phyloP scores from a whole-genome alignment of 2,113 vertebrate genomes.

The Cephalopterus ornatus region DNA sequence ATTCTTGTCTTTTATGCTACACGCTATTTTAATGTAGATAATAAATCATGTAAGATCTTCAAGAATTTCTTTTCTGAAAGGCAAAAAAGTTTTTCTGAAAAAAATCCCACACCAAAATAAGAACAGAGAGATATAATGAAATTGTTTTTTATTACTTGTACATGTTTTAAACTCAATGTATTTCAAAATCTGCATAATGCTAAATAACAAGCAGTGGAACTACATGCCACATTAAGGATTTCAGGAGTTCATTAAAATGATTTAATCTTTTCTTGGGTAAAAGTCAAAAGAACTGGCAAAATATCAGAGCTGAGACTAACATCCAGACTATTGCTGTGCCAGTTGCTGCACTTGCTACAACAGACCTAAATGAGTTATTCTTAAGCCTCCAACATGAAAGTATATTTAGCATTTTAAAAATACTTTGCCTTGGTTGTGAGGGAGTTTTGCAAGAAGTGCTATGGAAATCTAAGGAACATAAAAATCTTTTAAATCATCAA shows the following conservation, averaged over 20 bases:
- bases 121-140: background rate
- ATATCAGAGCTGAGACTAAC: conserved; percentile 3
- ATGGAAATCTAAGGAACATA: background rate
- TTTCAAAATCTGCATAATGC: background rate
- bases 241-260: background rate
- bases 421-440: background rate
- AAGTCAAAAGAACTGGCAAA: conserved; percentile 20
- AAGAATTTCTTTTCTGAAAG: background rate
- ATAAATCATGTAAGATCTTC: background rate
- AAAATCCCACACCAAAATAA: background rate
- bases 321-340: background rate
- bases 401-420: conserved; percentile 32
- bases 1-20: background rate
- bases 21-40: background rate
- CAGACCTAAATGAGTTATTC: conserved; percentile 16
- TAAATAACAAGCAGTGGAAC: background rate
- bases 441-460: background rate
- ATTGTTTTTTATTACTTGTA: background rate
- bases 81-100: background rate
- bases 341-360: conserved; percentile 15
- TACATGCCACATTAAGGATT: background rate
- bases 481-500: conserved; percentile 13
- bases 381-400: background rate
- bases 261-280: conserved; percentile 24
- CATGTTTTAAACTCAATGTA: background rate